phyloP scores from a whole-genome alignment of 2,888 invertebrate species.

The Helobdella robusta region DNA sequence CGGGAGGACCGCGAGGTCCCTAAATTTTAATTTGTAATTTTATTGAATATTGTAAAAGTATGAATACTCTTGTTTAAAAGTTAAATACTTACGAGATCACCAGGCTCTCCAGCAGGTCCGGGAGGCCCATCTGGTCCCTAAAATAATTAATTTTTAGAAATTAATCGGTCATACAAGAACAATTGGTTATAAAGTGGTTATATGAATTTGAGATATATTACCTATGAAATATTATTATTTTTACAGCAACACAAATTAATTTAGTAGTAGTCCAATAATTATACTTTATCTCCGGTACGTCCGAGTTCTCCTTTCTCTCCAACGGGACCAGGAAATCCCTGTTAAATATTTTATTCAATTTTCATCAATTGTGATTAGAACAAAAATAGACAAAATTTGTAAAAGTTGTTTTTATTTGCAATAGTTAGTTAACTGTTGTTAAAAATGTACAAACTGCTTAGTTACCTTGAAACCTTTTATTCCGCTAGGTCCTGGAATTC shows the following conservation, averaged over 20 bases:
- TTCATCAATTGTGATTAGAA: not conserved
- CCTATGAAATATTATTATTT: not conserved
- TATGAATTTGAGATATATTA: not conserved
- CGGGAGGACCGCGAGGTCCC: conserved; percentile 40
- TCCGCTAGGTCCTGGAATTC: conserved; percentile 35
- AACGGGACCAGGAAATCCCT: conserved; percentile 33
- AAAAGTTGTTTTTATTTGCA: too few relatives aligned
- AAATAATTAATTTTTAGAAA: not conserved
- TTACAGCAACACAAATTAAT: too few relatives aligned
- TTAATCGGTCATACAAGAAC: not conserved
- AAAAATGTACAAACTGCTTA: too few relatives aligned
- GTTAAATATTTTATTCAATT: conserved; percentile 6
- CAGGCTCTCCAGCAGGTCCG: conserved; percentile 31
- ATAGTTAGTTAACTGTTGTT: too few relatives aligned
- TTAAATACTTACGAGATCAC: conserved; percentile 8
- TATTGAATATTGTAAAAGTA: not conserved
- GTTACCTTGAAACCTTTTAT: conserved; percentile 35
- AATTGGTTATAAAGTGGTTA: not conserved
- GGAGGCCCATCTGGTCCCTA: conserved; percentile 34
- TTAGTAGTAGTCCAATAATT: conserved; percentile 1
- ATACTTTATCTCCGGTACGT: conserved; percentile 31
- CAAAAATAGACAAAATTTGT: not conserved
- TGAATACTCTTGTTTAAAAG: not conserved
- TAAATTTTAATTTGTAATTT: conserved; percentile 17
- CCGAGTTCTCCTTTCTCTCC: conserved; percentile 36